Base-by-base conservation (phyloP, 23 tunicate genomes). In the Styela clava region DNA sequence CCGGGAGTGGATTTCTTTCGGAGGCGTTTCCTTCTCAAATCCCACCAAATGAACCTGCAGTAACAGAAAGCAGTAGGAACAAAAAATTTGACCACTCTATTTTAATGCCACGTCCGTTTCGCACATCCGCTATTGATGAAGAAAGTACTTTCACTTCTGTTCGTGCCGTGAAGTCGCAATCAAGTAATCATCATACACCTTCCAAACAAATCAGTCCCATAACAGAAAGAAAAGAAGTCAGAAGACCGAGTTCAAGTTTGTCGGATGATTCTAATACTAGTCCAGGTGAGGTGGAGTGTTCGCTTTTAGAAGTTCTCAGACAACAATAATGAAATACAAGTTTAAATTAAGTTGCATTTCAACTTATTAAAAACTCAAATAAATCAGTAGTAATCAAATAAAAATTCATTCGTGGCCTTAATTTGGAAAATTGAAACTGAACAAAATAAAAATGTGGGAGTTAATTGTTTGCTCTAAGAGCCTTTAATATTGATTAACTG, bases 101-200 rank as follows among this genome's bases (percentile, higher is more conserved):
- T 70, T 30, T 79, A 19, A 34, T 79, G 3, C 89, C 89, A 31
- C 70, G 56, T 37, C 89, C 89, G 12, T 86, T 79, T 86, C 84
- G 74, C 51, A 25, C 35, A 0, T 16, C 12, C 12, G 24, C 52
- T 23, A 24, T 64, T 1, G 28, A 78, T 52, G 33, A 51, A 24
- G 68, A 52, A 22, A 24, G 24, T 24, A 52, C 82, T 51, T 44
- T 5, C 12, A 5, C 30, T 25, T 16, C 31, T 65, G 70, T 65
- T 7, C 30, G 78, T 18, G 28, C 51, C 28, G 16, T 0, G 0
- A 1, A 73, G 28, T 30, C 32, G 44, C 26, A 18, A 0, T 16
- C 51, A 23, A n/a, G n/a, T n/a, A n/a, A n/a, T n/a, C n/a, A n/a
- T n/a, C 32, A 25, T 18, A 27, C 16, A 16, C 44, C 32, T 31